Conservation (phyloP, 1,140 invertebrate species). For the Hypothenemus hampei region DNA sequence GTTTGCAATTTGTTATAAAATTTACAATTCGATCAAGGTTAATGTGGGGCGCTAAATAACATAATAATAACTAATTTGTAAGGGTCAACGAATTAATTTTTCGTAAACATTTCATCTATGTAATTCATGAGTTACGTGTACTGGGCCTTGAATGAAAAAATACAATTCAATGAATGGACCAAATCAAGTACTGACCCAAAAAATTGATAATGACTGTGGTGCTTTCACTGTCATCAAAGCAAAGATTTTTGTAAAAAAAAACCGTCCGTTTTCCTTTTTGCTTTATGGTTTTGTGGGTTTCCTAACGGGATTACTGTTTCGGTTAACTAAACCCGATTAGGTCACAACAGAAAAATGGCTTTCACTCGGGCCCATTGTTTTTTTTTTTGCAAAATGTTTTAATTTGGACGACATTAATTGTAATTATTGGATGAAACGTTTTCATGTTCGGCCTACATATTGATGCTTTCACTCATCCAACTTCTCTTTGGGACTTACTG, state of each 20-base stretch:
- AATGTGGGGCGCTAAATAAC: neutral
- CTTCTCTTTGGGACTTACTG: no score
- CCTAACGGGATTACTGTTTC: neutral
- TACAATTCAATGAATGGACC: constrained; percentile 19
- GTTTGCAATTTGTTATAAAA: neutral
- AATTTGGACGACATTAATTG: no score
- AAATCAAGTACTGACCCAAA: constrained; percentile 18
- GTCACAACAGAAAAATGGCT: neutral
- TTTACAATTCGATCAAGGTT: constrained; percentile 9
- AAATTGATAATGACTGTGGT: constrained; percentile 8
- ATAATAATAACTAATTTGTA: no score
- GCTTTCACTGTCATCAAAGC: no score
- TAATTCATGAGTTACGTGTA: neutral
- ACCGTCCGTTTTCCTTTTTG: neutral
- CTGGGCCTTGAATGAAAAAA: constrained; percentile 12
- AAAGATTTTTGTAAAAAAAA: neutral
- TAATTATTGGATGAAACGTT: no score
- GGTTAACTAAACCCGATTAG: neutral
- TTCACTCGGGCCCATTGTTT: no score
- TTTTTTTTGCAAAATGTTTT: no score
- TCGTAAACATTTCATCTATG: neutral
- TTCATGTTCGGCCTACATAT: no score
- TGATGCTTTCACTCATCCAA: no score
- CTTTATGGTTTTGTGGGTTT: constrained; percentile 4
- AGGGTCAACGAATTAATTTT: neutral